These are phyloP conservation scores for Crenuchus spilurus DNA, from an alignment of 2,797 vertebrate species.

Conservation along the genomic window DNA sequence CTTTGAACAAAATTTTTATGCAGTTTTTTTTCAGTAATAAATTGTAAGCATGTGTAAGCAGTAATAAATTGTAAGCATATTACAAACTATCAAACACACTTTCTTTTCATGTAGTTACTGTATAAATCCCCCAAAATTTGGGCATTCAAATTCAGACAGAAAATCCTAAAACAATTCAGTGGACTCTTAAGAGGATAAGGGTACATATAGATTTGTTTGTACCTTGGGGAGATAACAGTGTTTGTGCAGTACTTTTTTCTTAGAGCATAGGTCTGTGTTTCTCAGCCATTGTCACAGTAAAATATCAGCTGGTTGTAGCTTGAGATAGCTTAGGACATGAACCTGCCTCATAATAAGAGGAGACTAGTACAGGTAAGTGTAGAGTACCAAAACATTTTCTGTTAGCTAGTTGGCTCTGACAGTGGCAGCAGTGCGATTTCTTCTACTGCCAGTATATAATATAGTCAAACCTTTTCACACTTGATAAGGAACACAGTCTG, in stretches of 20 bases:
- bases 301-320: neutral
- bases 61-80: too few species aligned
- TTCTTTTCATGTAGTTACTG: too few species aligned
- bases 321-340: neutral
- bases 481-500: neutral
- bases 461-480: neutral
- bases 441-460: neutral
- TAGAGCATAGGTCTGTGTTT: neutral
- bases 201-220: too few species aligned
- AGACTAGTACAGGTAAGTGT: neutral
- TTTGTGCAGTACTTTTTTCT: neutral
- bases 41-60: too few species aligned
- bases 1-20: too few species aligned
- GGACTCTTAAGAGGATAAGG: too few species aligned
- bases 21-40: too few species aligned
- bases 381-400: neutral
- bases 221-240: too few species aligned
- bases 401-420: neutral
- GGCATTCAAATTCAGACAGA: too few species aligned
- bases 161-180: too few species aligned
- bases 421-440: neutral
- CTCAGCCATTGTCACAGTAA: neutral
- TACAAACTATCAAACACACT: too few species aligned
- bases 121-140: too few species aligned
- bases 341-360: neutral